Conservation (phyloP, 1,140 invertebrate species). For the Phenacoccus solenopsis region DNA sequence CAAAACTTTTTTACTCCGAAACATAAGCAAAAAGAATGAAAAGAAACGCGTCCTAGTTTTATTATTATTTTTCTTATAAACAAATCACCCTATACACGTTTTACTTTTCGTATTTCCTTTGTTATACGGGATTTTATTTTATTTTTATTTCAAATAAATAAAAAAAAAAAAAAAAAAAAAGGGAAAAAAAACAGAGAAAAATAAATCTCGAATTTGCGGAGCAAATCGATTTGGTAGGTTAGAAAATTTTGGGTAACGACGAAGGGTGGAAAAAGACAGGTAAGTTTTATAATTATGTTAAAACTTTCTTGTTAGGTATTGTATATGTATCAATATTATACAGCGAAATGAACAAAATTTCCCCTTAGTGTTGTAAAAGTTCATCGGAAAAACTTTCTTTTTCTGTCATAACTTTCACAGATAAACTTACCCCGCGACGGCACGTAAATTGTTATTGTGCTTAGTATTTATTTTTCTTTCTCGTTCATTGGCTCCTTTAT, state of each 20-base stretch:
- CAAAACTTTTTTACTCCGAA: background rate
- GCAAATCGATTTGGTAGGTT: background rate
- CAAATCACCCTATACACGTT: background rate
- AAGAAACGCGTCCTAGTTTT: background rate
- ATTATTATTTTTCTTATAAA: background rate
- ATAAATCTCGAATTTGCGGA: background rate
- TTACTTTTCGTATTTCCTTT: background rate
- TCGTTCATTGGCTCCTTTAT: too few relatives aligned
- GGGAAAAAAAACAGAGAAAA: too few relatives aligned
- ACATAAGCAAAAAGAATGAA: background rate
- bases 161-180: too few relatives aligned
- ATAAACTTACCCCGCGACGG: background rate
- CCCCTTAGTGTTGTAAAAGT: background rate
- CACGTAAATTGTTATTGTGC: background rate
- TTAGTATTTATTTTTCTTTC: background rate
- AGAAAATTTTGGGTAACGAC: too few relatives aligned
- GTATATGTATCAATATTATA: background rate
- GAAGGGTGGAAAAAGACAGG: background rate
- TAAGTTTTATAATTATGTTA: background rate
- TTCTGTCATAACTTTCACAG: background rate
- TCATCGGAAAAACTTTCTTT: background rate
- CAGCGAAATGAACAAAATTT: background rate
- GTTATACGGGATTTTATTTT: background rate
- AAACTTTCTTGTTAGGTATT: background rate
- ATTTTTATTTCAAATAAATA: too few relatives aligned